phyloP scores from a whole-genome alignment of 2,113 vertebrate species.

The Paraplagusia blochii region DNA sequence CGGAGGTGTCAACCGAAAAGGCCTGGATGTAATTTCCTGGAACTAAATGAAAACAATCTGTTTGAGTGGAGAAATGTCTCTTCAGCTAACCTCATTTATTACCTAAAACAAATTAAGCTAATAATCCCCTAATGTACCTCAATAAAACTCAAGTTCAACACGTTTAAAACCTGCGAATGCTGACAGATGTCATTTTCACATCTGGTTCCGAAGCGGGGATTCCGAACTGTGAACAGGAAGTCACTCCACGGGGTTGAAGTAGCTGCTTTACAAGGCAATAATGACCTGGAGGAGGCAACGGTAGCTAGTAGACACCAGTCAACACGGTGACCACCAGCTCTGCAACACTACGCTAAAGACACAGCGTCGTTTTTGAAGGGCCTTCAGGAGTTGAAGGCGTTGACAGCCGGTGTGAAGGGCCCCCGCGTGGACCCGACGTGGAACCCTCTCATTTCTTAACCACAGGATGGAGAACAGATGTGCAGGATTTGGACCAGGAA shows the following conservation, averaged over 20 bases:
- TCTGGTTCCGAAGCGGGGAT: no score
- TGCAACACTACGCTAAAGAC: no score
- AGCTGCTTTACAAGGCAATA: conserved; percentile 42
- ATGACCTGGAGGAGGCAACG: conserved; percentile 18
- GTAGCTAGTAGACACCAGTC: conserved; percentile 6
- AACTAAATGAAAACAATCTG: no score
- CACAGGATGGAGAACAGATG: conserved; percentile 70
- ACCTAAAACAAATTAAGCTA: no score
- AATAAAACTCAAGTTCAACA: no score
- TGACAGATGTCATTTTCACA: no score
- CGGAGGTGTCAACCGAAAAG: no score
- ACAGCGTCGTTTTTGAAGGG: not conserved
- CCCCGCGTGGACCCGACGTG: conserved; percentile 44
- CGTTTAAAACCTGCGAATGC: no score
- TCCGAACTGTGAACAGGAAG: conserved; percentile 1
- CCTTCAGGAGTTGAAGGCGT: conserved; percentile 23
- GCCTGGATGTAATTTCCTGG: no score
- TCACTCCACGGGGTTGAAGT: conserved; percentile 4
- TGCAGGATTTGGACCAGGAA: conserved; percentile 55
- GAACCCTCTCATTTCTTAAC: conserved; percentile 55
- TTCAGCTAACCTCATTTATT: no score
- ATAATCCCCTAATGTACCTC: no score
- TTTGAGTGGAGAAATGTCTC: no score
- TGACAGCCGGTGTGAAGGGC: conserved; percentile 38
- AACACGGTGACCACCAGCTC: not conserved